Conservation (phyloP, 2,888 invertebrate genomes). For the Eilema sororculum region DNA sequence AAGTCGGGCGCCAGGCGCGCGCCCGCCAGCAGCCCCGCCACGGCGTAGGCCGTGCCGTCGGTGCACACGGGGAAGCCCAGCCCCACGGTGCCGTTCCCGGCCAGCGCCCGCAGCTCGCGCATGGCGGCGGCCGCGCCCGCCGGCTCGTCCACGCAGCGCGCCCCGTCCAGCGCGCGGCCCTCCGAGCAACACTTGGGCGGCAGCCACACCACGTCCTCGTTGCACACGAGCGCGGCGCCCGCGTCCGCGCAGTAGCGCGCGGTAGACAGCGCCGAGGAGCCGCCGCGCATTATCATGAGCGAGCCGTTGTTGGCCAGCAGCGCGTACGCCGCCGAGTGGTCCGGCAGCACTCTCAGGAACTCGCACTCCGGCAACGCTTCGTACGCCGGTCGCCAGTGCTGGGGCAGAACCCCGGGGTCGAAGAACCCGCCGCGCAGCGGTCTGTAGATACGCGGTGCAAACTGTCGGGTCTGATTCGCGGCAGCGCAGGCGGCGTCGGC, state of each 20-base stretch:
- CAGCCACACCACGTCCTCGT: conserved; percentile 70
- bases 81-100: conserved; percentile 73
- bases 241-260: conserved; percentile 90
- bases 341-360: conserved; percentile 69
- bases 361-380: conserved; percentile 72
- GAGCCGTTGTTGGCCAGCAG: conserved; percentile 90
- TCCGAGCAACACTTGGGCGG: conserved; percentile 91
- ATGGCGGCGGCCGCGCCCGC: conserved; percentile 65
- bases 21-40: conserved; percentile 86
- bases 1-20: conserved; percentile 85
- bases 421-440: conserved; percentile 76
- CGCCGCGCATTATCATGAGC: conserved; percentile 82
- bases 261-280: conserved; percentile 78
- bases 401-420: conserved; percentile 74
- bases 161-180: conserved; percentile 87
- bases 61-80: conserved; percentile 87
- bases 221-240: conserved; percentile 89
- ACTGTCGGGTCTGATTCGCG: conserved; percentile 80
- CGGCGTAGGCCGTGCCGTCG: conserved; percentile 83
- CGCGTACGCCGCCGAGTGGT: conserved; percentile 79
- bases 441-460: conserved; percentile 88
- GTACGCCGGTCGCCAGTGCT: conserved; percentile 79
- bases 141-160: conserved; percentile 78
- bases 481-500: conserved; percentile 53
- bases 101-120: conserved; percentile 65